Evolutionary conservation across 2,888 invertebrate species (phyloP).

Genomic region (Drosophila nr. perissopoda): DNA sequence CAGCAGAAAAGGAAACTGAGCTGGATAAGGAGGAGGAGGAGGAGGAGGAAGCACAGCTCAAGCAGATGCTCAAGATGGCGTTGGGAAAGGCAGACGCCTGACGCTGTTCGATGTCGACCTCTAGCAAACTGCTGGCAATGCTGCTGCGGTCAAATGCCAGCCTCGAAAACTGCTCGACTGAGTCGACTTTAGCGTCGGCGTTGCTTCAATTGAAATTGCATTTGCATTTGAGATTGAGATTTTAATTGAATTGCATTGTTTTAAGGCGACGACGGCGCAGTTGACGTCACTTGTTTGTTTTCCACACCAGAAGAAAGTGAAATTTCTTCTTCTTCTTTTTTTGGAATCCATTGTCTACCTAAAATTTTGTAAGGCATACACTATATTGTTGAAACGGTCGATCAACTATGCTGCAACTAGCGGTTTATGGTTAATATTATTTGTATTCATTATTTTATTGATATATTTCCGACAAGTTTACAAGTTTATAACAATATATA

Average conservation of each 20-base stretch:
- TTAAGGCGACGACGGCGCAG: constrained; percentile 26
- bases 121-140: constrained; percentile 1
- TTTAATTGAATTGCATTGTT: constrained; percentile 76
- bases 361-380: background rate
- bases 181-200: constrained; percentile 13
- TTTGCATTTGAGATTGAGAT: constrained; percentile 45
- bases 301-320: constrained; percentile 28
- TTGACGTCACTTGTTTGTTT: constrained; percentile 30
- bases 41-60: background rate
- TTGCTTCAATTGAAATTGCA: constrained; percentile 62
- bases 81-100: constrained; percentile 22
- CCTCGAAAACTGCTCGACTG: background rate
- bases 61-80: background rate
- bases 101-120: constrained; percentile 37
- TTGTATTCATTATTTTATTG: background rate
- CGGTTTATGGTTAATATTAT: background rate
- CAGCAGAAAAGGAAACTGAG: constrained; percentile 35
- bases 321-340: constrained; percentile 4
- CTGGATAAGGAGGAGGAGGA: background rate
- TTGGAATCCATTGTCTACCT: background rate
- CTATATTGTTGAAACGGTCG: background rate
- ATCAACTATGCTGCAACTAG: background rate
- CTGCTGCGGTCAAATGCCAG: constrained; percentile 47
- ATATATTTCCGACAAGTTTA: background rate
- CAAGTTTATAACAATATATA: background rate